Evolutionary conservation across 2,797 vertebrate species (phyloP).

Genomic region (Cichlasoma orientale): DNA sequence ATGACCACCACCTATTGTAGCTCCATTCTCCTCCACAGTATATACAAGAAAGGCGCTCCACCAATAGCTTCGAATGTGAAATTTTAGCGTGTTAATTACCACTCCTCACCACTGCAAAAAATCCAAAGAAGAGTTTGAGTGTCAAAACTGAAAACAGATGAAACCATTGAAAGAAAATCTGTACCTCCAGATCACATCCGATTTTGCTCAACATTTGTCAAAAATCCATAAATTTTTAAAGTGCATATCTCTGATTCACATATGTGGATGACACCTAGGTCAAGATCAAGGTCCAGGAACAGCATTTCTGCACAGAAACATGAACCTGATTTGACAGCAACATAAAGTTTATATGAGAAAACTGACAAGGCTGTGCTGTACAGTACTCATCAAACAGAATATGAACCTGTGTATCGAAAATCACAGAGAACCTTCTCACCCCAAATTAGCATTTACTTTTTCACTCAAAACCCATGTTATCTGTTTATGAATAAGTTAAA

Average conservation of each 20-base stretch:
- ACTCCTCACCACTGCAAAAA: not conserved
- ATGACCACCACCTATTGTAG: not conserved
- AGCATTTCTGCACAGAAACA: not conserved
- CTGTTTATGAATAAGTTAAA: not conserved
- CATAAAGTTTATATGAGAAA: constrained; percentile 12
- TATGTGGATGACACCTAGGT: not conserved
- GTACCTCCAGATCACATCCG: not conserved
- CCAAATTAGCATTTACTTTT: not conserved
- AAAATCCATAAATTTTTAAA: not conserved
- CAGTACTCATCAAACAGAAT: constrained; percentile 22
- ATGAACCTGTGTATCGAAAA: not conserved
- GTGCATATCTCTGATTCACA: not conserved
- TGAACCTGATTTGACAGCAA: not conserved
- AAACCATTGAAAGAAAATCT: not conserved
- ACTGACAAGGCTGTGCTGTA: not conserved
- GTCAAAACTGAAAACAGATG: not conserved
- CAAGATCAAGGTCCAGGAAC: not conserved
- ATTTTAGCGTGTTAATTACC: not conserved
- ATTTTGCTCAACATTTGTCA: not conserved
- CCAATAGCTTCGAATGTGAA: not conserved
- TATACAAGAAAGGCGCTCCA: not conserved
- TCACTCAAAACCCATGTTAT: not conserved
- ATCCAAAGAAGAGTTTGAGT: not conserved
- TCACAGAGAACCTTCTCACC: not conserved
- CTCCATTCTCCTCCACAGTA: not conserved